Evolutionary conservation across 2,797 vertebrate genomes (phyloP).

Genomic region (Ispidina picta): DNA sequence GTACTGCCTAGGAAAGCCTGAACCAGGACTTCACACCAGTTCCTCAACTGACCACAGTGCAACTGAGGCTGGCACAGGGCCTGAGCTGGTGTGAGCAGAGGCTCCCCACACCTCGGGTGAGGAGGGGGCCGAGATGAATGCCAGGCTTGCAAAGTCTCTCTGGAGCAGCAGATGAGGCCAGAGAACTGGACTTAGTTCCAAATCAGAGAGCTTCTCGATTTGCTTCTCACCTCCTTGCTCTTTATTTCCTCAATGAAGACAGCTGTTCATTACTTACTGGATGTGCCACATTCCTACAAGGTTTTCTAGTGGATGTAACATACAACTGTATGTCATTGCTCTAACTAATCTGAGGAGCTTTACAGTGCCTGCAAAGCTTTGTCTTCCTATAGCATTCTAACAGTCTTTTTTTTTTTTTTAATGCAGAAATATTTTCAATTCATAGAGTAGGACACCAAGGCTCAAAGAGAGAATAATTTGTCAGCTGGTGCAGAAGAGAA

Average conservation of each 20-base stretch:
- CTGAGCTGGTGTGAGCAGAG: background rate
- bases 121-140: background rate
- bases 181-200: background rate
- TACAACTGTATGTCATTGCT: background rate
- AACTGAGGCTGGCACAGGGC: background rate
- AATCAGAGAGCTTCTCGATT: background rate
- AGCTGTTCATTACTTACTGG: background rate
- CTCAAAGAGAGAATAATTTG: background rate
- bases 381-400: background rate
- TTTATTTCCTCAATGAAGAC: background rate
- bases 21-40: background rate
- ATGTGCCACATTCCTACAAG: background rate
- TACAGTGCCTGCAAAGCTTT: background rate
- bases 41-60: background rate
- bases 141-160: background rate
- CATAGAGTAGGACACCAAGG: background rate
- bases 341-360: background rate
- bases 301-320: background rate
- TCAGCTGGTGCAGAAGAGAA: background rate
- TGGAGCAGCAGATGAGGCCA: rapidly evolving
- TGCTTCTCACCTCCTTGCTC: background rate
- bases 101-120: rapidly evolving
- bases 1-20: background rate
- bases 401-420: background rate
- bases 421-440: background rate